Conservation (phyloP, 2,113 vertebrate species). For the Raja brachyura region DNA sequence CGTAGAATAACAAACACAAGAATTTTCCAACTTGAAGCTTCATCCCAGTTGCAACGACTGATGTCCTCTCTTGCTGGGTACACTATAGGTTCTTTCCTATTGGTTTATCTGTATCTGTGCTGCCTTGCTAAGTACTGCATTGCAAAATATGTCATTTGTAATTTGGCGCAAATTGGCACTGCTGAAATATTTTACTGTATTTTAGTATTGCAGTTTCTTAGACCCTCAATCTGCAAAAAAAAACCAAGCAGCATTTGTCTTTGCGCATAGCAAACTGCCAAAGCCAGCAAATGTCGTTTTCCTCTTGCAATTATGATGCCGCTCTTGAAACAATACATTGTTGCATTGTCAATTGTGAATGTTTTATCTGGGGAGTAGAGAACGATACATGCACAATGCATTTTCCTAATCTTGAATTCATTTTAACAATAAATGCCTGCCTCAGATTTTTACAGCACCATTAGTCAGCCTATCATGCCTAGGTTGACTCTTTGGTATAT, state of each 20-base stretch:
- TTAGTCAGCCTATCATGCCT: not conserved
- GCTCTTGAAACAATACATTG: not conserved
- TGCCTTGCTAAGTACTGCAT: not conserved
- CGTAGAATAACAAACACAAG: not conserved
- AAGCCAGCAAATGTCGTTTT: not conserved
- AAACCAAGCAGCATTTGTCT: not conserved
- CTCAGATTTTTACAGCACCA: not conserved
- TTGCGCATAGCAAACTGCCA: not conserved
- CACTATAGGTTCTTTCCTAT: not conserved
- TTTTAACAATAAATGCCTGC: not conserved
- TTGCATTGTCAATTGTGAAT: not conserved
- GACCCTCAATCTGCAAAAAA: not conserved
- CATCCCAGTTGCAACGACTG: not conserved
- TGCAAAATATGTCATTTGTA: not conserved
- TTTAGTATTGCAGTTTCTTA: not conserved
- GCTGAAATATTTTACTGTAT: not conserved
- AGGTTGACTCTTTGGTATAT: not conserved
- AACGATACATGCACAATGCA: not conserved
- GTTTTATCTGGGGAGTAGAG: not conserved
- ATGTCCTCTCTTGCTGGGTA: not conserved
- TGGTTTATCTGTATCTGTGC: not conserved
- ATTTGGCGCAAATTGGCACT: not conserved
- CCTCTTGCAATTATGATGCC: not conserved
- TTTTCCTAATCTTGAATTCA: not conserved
- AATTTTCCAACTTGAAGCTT: not conserved